Evolutionary conservation across 1,140 invertebrate species (phyloP), one percentile per base, ranked within the genome.

Genomic region (Sycobia sp.): DNA sequence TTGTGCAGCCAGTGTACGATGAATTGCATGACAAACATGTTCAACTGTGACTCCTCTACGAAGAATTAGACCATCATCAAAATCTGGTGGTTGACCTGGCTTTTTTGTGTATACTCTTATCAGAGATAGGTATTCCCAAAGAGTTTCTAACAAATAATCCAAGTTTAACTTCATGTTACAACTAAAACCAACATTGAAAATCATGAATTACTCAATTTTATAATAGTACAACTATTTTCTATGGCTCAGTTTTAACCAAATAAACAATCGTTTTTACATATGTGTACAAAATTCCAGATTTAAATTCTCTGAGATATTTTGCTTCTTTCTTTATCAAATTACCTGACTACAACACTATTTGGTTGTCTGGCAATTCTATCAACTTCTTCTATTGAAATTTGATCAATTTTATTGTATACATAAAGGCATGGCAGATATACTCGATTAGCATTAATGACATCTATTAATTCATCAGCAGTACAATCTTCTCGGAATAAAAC

Each of bases 401-500:
- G 96, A 91, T 99, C 97, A 71, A 99, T 98, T 87, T 99, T 99
- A 82, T 99, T 99, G 83, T 99, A 99, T 47, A 98, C 95, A 84
- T 98, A 98, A 46, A 99, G 78, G 83, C 97, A 99, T 46, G 96
- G 94, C 71, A 99, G 84, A 83, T 99, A 99, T 47, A 98, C 95
- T 69, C 97, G 87, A 83, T 98, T 99, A 4, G 92, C 96, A 39
- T 94, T 91, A 65, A 99, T 97, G n/a, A 99, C 96, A 83, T 99
- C 98, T 65, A 99, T 99, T 72, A 99, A 88, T 76, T 99, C 96
- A 81, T 99, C 98, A 4, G 96, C 88, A 2, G 88, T 91, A 74
- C 91, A 95, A 80, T 99, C 97, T 79, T 99, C 97, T 20, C 97
- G 85, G 79, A 99, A 99, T 39, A 99, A 82, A 54, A 95, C 93